phyloP scores from a whole-genome alignment of 2,113 vertebrate genomes.

The Heterocephalus glaber region DNA sequence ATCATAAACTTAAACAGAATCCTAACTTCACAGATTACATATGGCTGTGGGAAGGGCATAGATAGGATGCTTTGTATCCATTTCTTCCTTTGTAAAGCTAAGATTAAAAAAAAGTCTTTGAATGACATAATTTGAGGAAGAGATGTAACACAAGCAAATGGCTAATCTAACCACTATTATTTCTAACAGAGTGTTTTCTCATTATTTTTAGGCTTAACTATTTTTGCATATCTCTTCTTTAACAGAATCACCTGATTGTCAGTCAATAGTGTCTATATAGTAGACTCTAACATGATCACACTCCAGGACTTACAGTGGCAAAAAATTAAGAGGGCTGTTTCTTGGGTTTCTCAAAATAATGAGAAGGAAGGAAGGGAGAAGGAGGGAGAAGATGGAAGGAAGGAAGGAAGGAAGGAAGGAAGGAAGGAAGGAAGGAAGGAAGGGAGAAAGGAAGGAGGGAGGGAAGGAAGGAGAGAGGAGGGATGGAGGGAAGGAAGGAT shows the following conservation, averaged over 20 bases:
- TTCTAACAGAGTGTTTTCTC: neutral
- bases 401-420: too few species aligned
- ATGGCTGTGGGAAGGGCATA: neutral
- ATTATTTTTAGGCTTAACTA: neutral
- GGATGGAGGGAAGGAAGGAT: too few species aligned
- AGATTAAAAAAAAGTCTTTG: neutral
- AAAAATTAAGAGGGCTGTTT: rapidly evolving
- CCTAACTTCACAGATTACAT: neutral
- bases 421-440: too few species aligned
- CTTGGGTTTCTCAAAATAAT: neutral
- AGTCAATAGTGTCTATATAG: neutral
- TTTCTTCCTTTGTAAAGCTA: neutral
- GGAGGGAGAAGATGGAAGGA: neutral
- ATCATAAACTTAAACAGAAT: neutral
- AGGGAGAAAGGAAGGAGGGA: neutral
- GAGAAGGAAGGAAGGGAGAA: neutral
- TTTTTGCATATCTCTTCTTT: neutral
- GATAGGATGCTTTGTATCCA: neutral
- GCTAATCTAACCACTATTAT: neutral
- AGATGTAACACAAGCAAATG: neutral
- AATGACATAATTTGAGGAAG: neutral
- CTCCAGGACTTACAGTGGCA: neutral
- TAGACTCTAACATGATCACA: neutral
- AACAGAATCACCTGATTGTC: neutral
- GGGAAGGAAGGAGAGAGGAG: too few species aligned